Conservation (phyloP, 2,888 invertebrate genomes). For the Pammene fasciana region DNA sequence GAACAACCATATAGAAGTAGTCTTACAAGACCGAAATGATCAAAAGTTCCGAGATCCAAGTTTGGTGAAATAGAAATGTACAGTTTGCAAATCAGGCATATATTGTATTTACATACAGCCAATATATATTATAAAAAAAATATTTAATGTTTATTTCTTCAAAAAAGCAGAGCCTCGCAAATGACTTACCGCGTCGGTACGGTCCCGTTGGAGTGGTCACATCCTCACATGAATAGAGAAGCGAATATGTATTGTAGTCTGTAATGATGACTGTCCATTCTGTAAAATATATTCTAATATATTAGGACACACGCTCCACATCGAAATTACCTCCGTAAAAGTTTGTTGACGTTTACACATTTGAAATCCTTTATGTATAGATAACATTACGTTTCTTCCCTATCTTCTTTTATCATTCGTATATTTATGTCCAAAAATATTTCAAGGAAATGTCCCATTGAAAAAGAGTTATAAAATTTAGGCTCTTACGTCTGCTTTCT, state of each 20-base stretch:
- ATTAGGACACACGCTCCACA: not conserved
- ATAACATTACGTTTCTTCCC: no score
- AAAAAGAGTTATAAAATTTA: not conserved
- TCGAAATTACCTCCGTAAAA: no score
- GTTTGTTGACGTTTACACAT: no score
- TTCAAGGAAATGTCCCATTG: not conserved
- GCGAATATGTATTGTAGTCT: slow-evolving; percentile 67
- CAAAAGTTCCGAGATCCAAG: no score
- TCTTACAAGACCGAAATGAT: not conserved
- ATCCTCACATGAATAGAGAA: slow-evolving; percentile 69
- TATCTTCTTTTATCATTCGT: no score
- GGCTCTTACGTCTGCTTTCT: not conserved
- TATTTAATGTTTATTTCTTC: not conserved
- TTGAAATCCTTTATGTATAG: no score
- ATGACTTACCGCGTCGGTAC: slow-evolving; percentile 62
- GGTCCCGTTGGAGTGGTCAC: slow-evolving; percentile 49
- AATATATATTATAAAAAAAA: no score
- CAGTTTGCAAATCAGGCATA: no score
- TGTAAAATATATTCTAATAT: slow-evolving; percentile 55
- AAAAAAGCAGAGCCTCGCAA: no score
- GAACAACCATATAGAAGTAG: not conserved
- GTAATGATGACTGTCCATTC: slow-evolving; percentile 68
- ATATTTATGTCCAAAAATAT: no score
- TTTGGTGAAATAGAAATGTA: no score
- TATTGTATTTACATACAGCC: no score